Conservation (phyloP, 2,888 invertebrate genomes). For the Girardia tigrina region DNA sequence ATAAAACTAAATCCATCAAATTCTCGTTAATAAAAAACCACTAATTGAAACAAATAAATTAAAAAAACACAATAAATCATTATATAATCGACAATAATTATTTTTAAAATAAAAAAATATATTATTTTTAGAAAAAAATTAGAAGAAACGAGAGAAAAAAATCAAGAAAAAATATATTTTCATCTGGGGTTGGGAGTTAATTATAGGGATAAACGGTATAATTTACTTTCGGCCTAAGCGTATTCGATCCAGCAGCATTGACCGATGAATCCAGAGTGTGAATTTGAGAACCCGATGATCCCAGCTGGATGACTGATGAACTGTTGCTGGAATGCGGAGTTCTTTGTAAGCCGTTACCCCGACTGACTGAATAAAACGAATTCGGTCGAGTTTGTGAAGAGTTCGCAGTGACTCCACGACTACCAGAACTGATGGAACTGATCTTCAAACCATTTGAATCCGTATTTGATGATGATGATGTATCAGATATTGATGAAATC, state of each 20-base stretch:
- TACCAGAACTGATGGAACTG: not conserved
- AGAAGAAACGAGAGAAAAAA: no score
- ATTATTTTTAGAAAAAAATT: no score
- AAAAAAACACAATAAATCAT: no score
- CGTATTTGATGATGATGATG: no score
- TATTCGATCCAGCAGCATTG: not conserved
- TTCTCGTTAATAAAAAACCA: no score
- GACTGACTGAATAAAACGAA: not conserved
- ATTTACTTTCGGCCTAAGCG: constrained; percentile 23
- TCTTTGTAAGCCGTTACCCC: not conserved
- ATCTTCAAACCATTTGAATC: not conserved
- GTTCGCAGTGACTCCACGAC: not conserved
- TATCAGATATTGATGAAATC: constrained; percentile 6
- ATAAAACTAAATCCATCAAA: no score
- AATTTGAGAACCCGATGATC: constrained; percentile 17
- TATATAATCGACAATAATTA: no score
- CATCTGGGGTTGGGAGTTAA: no score
- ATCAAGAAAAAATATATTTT: no score
- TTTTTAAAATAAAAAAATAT: no score
- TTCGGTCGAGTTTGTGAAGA: constrained; percentile 9
- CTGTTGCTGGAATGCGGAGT: not conserved
- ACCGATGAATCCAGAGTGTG: not conserved
- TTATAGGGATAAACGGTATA: constrained; percentile 23
- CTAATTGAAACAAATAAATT: no score
- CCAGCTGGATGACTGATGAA: not conserved